Base-by-base conservation (phyloP, 2,797 vertebrate species). In the Dipus sagitta region DNA sequence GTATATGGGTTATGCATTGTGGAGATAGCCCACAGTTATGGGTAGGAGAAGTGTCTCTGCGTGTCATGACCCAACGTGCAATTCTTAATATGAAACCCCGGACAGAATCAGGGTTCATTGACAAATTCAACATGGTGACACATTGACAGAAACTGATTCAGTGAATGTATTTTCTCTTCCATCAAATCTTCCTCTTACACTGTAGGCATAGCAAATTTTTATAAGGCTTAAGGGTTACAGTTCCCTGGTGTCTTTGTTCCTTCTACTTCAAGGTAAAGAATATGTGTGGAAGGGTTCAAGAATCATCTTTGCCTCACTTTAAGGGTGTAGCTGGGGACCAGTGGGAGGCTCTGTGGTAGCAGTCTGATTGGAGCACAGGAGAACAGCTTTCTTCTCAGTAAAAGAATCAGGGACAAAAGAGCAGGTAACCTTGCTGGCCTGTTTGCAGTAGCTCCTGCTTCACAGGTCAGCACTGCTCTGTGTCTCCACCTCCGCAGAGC, bases 401-500 rank as follows among this genome's bases (percentile, higher is more conserved):
- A 90, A 93, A 94, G 67, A 64, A 70, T 28, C 82, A 86, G 47
- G 64, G 17, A 83, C 83, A 72, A 81, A 90, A 58, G 64, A 82
- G 84, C 42, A 86, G 79, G 67, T 76, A 71, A 81, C 62, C 58
- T 74, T 74, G 74, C 38, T 52, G 34, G 58, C 38, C 52, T 24
- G 18, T 80, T 84, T 80, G n/a, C 30, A 65, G 72, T 38, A 76
- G 68, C 76, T 78, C 75, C 21, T 68, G 47, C 58, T 94, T 91
- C 70, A 68, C 74, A 76, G 60, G 71, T 89, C 77, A 86, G 12
- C 60, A 83, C 62, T 88, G 60, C 62, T 72, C 62, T 85, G 62
- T 58, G 70, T n/a, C 67, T 93, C 67, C 65, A 76, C 70, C 23
- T n/a, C 11, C 14, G 60, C 32, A 54, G 62, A 92, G 81, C 82